Evolutionary conservation across 2,797 vertebrate species (phyloP), one percentile per base, ranked within the genome.

Genomic region (Netta rufina): DNA sequence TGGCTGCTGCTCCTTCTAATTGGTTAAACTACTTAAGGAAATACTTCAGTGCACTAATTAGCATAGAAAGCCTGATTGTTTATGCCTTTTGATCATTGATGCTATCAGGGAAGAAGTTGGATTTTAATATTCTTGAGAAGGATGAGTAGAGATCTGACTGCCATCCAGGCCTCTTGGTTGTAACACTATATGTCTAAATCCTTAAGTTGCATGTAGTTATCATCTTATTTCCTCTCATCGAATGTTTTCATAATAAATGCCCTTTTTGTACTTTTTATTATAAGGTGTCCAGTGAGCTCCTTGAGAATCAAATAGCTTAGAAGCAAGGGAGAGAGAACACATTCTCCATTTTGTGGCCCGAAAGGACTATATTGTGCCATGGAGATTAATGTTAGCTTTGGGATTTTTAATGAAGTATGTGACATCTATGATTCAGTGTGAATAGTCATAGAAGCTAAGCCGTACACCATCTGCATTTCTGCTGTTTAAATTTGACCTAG

Each of bases 41-140:
- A 84, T 87, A 96, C 91, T 95, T 93, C 94, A 94, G 85, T 75
- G 75, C 39, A 84, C 45, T 93, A 58, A 89, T 97, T 97, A 97
- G 38, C 91, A 90, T 93, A 96, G 83, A 97, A 94, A 95, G 93
- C 75, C 89, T 82, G 78, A 96, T 96, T 97, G 96, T 97, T 96
- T 96, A 82, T 95, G 64, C 58, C 92, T 97, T 97, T 97, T 97
- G 96, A 96, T 96, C 94, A 89, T 2, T 94, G 91, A 96, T 94
- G 93, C 83, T 93, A 95, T 97, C 93, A 86, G 69, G 51, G 73
- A 93, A 94, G 69, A 92, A 78, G 43, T 14, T 82, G 79, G 83
- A 78, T 89, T 96, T 96, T 93, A 96, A 95, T 95, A 94, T 94
- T 94, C 90, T 95, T 67, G 73, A 96, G 93, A 95, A 84, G 74